Evolutionary conservation across 1,140 invertebrate genomes (phyloP).

Genomic region (Catajapyx aquilonaris): DNA sequence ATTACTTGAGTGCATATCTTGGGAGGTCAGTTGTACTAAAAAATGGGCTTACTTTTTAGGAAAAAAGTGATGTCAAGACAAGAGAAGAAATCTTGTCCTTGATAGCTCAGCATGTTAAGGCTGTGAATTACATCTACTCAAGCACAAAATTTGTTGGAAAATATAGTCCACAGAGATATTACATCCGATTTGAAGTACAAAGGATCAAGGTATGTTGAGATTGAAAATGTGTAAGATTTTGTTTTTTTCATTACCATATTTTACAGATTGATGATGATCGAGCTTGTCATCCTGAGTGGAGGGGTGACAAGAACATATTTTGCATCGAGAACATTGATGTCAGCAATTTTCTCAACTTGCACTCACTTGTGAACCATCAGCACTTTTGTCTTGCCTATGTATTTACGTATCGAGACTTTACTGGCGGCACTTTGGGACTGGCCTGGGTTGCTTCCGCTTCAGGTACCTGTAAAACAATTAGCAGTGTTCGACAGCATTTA

Average conservation of each 20-base stretch:
- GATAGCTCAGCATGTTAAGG: conserved; percentile 94
- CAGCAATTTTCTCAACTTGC: conserved; percentile 95
- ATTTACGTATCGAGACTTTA: conserved; percentile 94
- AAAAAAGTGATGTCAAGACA: conserved; percentile 46
- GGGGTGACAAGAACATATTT: conserved; percentile 68
- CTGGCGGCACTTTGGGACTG: conserved; percentile 83
- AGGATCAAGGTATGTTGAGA: conserved; percentile 65
- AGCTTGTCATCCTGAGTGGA: conserved; percentile 39
- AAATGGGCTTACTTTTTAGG: conserved; percentile 11
- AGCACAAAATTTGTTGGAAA: conserved; percentile 81
- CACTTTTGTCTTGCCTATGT: conserved; percentile 97
- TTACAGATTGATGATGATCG: conserved; percentile 70
- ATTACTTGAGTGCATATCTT: conserved; percentile 5
- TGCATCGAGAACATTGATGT: conserved; percentile 97
- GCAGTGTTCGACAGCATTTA: background rate
- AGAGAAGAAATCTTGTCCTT: conserved; percentile 91
- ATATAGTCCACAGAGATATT: conserved; percentile 46
- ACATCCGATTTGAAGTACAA: conserved; percentile 96
- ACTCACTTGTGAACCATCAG: conserved; percentile 90
- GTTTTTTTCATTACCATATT: conserved; percentile 1
- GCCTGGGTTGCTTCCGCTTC: conserved; percentile 96
- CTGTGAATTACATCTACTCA: conserved; percentile 93
- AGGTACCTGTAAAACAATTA: conserved; percentile 18
- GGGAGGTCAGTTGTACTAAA: background rate
- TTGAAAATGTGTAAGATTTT: background rate